Evolutionary conservation across 2,797 vertebrate genomes (phyloP).

Genomic region (Platyrinchus mystaceus): DNA sequence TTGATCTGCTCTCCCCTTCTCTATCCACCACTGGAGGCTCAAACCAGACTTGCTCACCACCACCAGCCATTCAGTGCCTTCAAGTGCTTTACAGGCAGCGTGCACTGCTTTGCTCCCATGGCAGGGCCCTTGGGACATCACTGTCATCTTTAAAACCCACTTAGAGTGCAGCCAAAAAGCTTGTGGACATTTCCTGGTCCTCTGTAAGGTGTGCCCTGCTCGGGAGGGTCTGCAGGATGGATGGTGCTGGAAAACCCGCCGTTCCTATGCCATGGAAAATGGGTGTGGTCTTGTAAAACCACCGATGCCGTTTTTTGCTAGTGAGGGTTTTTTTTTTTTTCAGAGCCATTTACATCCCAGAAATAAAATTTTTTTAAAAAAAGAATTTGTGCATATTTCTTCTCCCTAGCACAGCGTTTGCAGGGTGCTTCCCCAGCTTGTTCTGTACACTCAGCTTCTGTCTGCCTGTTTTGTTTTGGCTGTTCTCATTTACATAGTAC

Average conservation of each 20-base stretch:
- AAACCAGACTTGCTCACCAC: neutral
- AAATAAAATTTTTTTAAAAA: neutral
- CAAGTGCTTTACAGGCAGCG: neutral
- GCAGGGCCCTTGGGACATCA: neutral
- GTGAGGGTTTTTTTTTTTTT: neutral
- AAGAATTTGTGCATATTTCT: neutral
- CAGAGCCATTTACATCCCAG: neutral
- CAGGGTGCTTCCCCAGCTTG: neutral
- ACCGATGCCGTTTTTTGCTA: neutral
- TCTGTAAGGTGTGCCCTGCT: neutral
- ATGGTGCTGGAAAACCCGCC: neutral
- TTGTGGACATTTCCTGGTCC: neutral
- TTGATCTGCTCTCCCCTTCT: neutral
- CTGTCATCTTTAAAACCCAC: neutral
- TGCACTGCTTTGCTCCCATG: too few species aligned
- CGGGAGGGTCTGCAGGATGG: neutral
- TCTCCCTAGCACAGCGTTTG: neutral
- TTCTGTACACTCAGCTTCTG: neutral
- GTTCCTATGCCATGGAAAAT: neutral
- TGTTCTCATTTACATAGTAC: constrained; percentile 53
- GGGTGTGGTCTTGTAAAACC: neutral
- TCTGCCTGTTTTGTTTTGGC: constrained; percentile 29
- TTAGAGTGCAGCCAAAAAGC: neutral
- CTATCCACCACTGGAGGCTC: neutral
- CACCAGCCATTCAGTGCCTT: neutral